These are phyloP conservation scores for Trichonephila clavipes DNA, from an alignment of 1,140 invertebrate genomes.

Conservation along the genomic window DNA sequence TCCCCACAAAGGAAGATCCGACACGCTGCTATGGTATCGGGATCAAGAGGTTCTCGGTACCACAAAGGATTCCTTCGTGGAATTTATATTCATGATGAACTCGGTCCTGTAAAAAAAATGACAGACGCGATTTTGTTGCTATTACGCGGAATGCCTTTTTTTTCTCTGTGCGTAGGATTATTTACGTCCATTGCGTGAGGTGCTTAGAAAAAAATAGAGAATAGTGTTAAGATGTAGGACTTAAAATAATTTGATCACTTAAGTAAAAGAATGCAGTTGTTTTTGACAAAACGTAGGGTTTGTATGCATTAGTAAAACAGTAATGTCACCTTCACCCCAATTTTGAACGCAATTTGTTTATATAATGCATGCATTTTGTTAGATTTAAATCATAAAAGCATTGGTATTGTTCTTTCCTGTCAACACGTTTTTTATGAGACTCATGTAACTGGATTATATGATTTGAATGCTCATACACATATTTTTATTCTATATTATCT, in stretches of 20 bases:
- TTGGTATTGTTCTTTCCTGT: no score
- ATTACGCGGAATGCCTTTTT: neutral
- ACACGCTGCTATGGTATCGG: constrained; percentile 59
- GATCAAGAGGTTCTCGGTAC: constrained; percentile 30
- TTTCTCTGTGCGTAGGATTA: neutral
- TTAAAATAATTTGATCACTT: neutral
- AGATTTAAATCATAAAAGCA: no score
- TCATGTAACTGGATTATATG: no score
- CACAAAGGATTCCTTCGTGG: constrained; percentile 38
- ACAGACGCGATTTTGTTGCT: constrained; percentile 56
- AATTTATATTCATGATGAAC: constrained; percentile 60
- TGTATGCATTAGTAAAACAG: no score
- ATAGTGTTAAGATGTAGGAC: neutral
- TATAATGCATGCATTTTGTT: no score
- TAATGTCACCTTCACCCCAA: no score
- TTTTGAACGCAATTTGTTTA: no score
- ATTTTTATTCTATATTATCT: no score
- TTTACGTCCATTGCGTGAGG: neutral
- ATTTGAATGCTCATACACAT: no score
- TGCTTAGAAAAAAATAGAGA: neutral
- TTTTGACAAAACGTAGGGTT: no score
- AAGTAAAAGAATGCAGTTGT: no score
- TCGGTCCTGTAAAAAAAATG: constrained; percentile 53
- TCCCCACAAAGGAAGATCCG: constrained; percentile 45
- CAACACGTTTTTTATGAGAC: no score